Conservation (phyloP, 2,797 vertebrate genomes). For the Eremophila alpestris region DNA sequence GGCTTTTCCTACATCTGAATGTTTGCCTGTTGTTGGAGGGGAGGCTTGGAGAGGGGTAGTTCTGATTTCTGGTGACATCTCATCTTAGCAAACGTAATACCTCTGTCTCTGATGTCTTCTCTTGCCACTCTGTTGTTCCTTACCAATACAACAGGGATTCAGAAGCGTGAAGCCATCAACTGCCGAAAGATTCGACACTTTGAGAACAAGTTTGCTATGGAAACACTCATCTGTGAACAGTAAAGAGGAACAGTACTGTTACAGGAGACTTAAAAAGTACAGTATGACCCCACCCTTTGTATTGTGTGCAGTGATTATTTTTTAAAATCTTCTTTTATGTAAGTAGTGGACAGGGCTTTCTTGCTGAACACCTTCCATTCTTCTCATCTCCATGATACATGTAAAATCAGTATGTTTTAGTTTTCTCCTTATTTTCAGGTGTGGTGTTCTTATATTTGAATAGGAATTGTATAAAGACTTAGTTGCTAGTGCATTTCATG, state of each 20-base stretch:
- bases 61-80: not conserved
- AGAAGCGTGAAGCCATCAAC: conserved; percentile 88
- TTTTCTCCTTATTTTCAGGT: conserved; percentile 69
- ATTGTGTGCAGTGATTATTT: conserved; percentile 84
- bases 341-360: conserved; percentile 78
- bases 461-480: conserved; percentile 71
- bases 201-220: conserved; percentile 86
- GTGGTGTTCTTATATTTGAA: conserved; percentile 75
- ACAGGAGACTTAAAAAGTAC: conserved; percentile 54
- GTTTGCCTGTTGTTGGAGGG: not conserved
- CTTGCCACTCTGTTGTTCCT: not conserved
- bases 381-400: conserved; percentile 74
- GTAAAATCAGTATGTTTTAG: conserved; percentile 67
- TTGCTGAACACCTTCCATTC: conserved; percentile 59
- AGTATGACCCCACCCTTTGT: conserved; percentile 73
- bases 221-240: conserved; percentile 90
- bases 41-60: not conserved
- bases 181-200: conserved; percentile 93
- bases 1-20: accelerated
- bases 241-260: conserved; percentile 57
- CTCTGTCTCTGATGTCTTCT: not conserved
- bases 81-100: not conserved
- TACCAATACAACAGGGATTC: conserved; percentile 82
- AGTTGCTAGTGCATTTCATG: conserved; percentile 68
- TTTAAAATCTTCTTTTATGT: conserved; percentile 76